These are phyloP conservation scores for Sander lucioperca DNA, from an alignment of 2,113 vertebrate species.

Conservation along the genomic window DNA sequence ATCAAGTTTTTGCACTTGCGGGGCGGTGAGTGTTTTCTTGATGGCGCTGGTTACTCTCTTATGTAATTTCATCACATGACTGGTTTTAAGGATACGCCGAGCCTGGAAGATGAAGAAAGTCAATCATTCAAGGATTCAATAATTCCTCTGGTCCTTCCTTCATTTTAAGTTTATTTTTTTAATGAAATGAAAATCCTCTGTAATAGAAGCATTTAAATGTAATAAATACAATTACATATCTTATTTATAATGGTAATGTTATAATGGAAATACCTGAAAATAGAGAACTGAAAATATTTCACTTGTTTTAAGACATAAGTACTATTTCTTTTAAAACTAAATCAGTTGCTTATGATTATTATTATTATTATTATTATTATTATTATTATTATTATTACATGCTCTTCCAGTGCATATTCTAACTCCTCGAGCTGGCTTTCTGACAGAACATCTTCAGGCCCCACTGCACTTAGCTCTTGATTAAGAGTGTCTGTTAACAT, in stretches of 20 bases:
- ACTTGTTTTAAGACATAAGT: not conserved
- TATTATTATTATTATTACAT: constrained; percentile 48
- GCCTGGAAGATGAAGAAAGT: constrained; percentile 51
- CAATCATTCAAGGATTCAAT: constrained; percentile 1
- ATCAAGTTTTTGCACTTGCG: constrained; percentile 74
- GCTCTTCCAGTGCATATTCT: constrained; percentile 69
- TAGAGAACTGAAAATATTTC: not conserved
- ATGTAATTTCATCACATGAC: constrained; percentile 66
- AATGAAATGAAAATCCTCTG: not conserved
- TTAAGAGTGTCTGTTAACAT: constrained; percentile 80
- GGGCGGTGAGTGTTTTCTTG: constrained; percentile 82
- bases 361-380: not conserved
- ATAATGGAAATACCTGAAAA: not conserved
- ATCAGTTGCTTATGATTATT: not conserved
- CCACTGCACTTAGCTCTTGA: constrained; percentile 70
- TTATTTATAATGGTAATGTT: not conserved
- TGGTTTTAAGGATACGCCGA: constrained; percentile 78
- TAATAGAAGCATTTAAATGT: not conserved
- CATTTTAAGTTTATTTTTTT: not conserved
- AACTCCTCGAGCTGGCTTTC: constrained; percentile 74
- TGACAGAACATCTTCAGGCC: constrained; percentile 80
- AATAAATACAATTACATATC: not conserved
- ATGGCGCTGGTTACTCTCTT: constrained; percentile 77
- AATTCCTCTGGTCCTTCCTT: not conserved
- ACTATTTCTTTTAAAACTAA: not conserved